These are phyloP conservation scores for Saturnia japonica DNA, from an alignment of 2,888 invertebrate genomes.

Conservation along the genomic window DNA sequence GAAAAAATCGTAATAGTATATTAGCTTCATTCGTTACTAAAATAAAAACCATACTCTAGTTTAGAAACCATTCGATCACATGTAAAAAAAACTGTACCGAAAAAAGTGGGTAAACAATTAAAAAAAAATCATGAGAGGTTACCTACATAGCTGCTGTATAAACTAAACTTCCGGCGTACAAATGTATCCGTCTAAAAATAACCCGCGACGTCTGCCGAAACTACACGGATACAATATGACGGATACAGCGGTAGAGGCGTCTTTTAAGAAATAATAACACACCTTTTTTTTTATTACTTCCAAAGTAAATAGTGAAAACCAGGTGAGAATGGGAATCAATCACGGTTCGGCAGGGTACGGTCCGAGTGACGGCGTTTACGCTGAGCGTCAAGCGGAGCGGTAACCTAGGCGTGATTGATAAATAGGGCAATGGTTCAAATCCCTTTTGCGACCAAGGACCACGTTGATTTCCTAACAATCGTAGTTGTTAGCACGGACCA, in stretches of 20 bases:
- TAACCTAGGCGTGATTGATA: too few relatives aligned
- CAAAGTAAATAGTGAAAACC: neutral
- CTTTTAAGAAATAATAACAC: neutral
- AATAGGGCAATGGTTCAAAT: too few relatives aligned
- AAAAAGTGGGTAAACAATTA: neutral
- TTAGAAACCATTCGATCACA: neutral
- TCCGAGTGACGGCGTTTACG: too few relatives aligned
- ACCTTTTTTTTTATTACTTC: neutral
- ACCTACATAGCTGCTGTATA: neutral
- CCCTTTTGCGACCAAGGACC: too few relatives aligned
- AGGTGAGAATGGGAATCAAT: too few relatives aligned
- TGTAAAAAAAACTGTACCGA: neutral
- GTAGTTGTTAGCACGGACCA: too few relatives aligned
- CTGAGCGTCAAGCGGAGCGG: too few relatives aligned
- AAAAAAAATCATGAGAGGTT: neutral
- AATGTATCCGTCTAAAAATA: neutral
- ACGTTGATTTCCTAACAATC: too few relatives aligned
- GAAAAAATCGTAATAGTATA: too few relatives aligned
- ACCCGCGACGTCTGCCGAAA: neutral
- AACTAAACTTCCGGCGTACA: neutral
- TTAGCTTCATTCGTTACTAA: too few relatives aligned
- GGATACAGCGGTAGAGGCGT: neutral
- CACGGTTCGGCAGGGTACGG: too few relatives aligned
- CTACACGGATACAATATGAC: neutral
- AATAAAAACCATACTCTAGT: too few relatives aligned